phyloP scores from a whole-genome alignment of 1,140 invertebrate genomes.

The Andrena cerasifolii region DNA sequence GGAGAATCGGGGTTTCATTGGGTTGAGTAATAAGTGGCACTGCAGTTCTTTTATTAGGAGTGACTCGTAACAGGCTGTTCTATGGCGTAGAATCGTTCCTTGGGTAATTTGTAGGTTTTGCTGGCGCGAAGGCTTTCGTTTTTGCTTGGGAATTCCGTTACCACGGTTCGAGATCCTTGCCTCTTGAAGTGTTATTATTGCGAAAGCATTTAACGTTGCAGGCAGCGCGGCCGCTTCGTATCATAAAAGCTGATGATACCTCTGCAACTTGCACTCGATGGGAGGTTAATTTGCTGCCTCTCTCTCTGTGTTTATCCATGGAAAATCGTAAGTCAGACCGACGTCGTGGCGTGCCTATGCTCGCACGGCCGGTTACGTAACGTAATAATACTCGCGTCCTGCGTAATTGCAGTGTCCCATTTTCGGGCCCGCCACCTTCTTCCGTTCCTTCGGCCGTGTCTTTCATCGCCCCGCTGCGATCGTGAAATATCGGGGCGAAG shows the following conservation, averaged over 20 bases:
- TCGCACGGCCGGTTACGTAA: constrained; percentile 56
- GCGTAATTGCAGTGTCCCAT: constrained; percentile 65
- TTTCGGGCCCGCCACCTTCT: constrained; percentile 47
- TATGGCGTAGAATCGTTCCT: too few relatives aligned
- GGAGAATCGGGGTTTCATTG: background rate
- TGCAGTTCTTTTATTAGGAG: too few relatives aligned
- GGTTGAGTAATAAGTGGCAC: background rate
- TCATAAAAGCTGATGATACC: constrained; percentile 27
- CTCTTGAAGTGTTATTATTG: background rate
- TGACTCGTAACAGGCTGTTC: too few relatives aligned
- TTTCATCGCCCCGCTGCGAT: constrained; percentile 12
- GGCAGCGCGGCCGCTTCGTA: background rate
- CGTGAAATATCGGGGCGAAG: background rate
- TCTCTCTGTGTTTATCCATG: constrained; percentile 20
- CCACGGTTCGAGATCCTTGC: background rate
- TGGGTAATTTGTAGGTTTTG: background rate
- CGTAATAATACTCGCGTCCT: constrained; percentile 61
- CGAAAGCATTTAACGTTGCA: constrained; percentile 12
- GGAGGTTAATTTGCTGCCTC: constrained; percentile 14
- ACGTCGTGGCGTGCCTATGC: constrained; percentile 49
- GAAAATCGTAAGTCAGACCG: constrained; percentile 51
- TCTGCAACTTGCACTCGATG: constrained; percentile 1
- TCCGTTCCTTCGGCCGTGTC: background rate
- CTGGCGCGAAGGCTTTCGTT: background rate
- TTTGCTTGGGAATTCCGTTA: background rate